Evolutionary conservation across 2,888 invertebrate species (phyloP), one percentile per base, ranked within the genome.

Genomic region (Pterostichus niger): DNA sequence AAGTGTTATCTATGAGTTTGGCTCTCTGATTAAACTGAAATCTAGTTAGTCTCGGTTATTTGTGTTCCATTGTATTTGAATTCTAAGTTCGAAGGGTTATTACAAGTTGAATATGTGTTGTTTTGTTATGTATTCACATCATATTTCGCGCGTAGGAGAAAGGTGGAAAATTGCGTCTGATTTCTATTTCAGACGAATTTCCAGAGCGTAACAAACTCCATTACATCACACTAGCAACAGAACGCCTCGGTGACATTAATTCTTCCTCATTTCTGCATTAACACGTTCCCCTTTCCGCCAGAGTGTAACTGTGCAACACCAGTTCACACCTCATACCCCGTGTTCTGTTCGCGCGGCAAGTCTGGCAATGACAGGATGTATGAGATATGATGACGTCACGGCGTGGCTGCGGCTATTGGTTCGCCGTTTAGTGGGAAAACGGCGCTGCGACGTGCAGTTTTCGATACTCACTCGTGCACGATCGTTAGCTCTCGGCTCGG

Each of bases 211-310:
- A 79, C 79, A 77, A 77, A 77, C 54, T 54, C 54, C 54, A 79
- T 79, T 79, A 64, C 79, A 68, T 79, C 79, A 79, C 44, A 15
- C 9, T 49, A 13, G 33, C 68, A 54, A 79, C 79, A 44, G 64
- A 79, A 79, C 79, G 61, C 79, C 64, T 79, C 59, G 33, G 44
- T 79, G 68, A 79, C 68, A 79, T 79, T 79, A 79, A 79, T 79
- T 79, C 79, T 79, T 64, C 79, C 79, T 64, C 64, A 79, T 64
- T 79, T 68, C 79, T 64, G 79, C 52, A 79, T 79, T 79, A 79
- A 77, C 75, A 75, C 49, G 31, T 52, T 75, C 75, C 68, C 68
- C 40, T 44, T 71, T 44, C 68, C 64, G n/a, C 13, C 40, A n/a
- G n/a, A 11, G 59, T 59, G 59, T 59, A 59, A 10, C 13, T 3